Conservation (phyloP, 2,113 vertebrate species). For the Takifugu flavidus region DNA sequence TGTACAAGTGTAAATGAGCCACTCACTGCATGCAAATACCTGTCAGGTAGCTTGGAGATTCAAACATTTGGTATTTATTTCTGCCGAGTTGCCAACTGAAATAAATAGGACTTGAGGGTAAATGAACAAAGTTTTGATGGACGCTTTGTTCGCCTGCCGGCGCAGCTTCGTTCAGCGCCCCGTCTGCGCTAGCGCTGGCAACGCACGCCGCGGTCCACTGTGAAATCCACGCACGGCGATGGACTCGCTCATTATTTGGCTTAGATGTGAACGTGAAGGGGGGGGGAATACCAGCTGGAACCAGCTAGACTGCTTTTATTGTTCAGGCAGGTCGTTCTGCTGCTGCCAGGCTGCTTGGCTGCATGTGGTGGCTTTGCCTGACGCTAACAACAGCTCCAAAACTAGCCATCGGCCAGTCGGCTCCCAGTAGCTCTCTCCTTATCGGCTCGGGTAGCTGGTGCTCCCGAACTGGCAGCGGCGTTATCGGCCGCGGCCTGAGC, state of each 20-base stretch:
- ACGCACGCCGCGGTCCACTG: too few species aligned
- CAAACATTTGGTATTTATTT: neutral
- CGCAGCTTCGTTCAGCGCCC: neutral
- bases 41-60: too few species aligned
- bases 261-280: slow-evolving; percentile 40
- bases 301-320: slow-evolving; percentile 42
- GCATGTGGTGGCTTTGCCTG: slow-evolving; percentile 18
- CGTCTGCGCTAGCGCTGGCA: slow-evolving; percentile 9
- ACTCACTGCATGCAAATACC: too few species aligned
- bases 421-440: slow-evolving; percentile 41
- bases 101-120: too few species aligned
- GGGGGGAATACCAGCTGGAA: slow-evolving; percentile 53
- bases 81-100: too few species aligned
- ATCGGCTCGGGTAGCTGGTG: neutral
- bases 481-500: slow-evolving; percentile 31
- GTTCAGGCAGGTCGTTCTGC: slow-evolving; percentile 28
- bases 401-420: slow-evolving; percentile 41
- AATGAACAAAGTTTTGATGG: too few species aligned
- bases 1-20: neutral
- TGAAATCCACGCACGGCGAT: too few species aligned
- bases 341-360: slow-evolving; percentile 47
- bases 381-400: slow-evolving; percentile 22
- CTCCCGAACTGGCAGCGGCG: slow-evolving; percentile 26
- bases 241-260: slow-evolving; percentile 30
- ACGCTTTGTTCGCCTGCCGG: too few species aligned